Base-by-base conservation (phyloP, 2,888 invertebrate genomes). In the Morinoia aosen region DNA sequence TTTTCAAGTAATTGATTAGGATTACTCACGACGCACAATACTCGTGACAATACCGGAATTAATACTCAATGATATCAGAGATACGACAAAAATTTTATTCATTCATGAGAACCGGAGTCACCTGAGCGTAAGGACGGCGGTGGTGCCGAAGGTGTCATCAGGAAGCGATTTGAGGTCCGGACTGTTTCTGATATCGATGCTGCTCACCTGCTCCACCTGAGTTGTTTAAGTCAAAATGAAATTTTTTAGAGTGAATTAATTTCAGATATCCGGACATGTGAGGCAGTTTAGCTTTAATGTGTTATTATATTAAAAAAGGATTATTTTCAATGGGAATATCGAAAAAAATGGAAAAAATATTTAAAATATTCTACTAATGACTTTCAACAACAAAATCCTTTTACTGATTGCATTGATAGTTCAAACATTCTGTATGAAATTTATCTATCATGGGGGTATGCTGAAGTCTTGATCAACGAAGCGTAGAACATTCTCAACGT, bases 121-220 rank as follows among this genome's bases (percentile, higher is more conserved):
- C 93, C 93, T 93, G 57, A 93, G 93, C 12, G 56, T 7, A 11
- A 93, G 93, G 0, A 93, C 57, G 12, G 93, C 93, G 11, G 93
- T 93, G 93, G 93, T 93, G 57, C 93, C 93, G 25, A 93, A 93
- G 11, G 93, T 48, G 33, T 93, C 57, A 57, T 93, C 93, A 57
- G 93, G 93, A 57, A 93, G n/a, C 33, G 58, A 93, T 2, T 16
- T 48, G 93, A 93, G 93, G 93, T 93, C 57, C 5, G 93, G 93
- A 57, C 93, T 93, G 93, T 93, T 57, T 12, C 57, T 56, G 12
- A 93, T 93, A 33, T 93, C 93, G n/a, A 93, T 10, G 57, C 57
- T 57, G 93, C 57, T 93, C 40, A 93, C 58, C 33, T 56, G 11
- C 56, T 39, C 93, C 56, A 93, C 93, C 93, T 93, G 25, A n/a